Conservation (phyloP, 2,797 vertebrate species). For the Botia almorhae region DNA sequence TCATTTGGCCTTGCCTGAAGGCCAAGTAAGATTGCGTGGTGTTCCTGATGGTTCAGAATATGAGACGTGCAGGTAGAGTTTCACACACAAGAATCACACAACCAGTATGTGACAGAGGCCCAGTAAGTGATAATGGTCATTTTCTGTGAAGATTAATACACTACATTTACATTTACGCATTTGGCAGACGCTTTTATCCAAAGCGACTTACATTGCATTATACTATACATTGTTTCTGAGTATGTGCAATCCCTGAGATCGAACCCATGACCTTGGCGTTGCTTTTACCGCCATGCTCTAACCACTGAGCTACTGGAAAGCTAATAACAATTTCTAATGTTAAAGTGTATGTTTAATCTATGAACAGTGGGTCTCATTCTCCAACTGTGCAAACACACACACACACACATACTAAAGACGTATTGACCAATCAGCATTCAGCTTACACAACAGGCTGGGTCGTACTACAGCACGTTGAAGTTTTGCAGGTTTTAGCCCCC, state of each 20-base stretch:
- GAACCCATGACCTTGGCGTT: too few species aligned
- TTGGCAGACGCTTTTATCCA: too few species aligned
- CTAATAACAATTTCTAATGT: too few species aligned
- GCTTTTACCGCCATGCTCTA: too few species aligned
- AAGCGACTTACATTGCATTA: too few species aligned
- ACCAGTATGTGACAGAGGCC: conserved; percentile 61
- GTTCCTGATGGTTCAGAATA: background rate
- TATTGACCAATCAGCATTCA: background rate
- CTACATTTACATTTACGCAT: too few species aligned
- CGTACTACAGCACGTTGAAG: background rate
- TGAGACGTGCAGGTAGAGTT: background rate
- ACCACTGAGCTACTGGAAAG: too few species aligned
- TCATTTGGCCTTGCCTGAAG: background rate
- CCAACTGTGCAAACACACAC: too few species aligned
- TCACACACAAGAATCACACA: conserved; percentile 58
- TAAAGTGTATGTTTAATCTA: background rate
- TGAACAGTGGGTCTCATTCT: background rate
- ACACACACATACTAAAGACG: background rate
- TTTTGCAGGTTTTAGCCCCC: conserved; percentile 1
- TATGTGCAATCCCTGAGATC: too few species aligned
- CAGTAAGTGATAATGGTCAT: background rate
- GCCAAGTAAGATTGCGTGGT: conserved; percentile 1
- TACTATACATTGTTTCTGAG: too few species aligned
- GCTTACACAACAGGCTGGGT: background rate
- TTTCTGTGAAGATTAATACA: background rate